Base-by-base conservation (phyloP, 1,140 invertebrate genomes). In the Lepidurus couesii region DNA sequence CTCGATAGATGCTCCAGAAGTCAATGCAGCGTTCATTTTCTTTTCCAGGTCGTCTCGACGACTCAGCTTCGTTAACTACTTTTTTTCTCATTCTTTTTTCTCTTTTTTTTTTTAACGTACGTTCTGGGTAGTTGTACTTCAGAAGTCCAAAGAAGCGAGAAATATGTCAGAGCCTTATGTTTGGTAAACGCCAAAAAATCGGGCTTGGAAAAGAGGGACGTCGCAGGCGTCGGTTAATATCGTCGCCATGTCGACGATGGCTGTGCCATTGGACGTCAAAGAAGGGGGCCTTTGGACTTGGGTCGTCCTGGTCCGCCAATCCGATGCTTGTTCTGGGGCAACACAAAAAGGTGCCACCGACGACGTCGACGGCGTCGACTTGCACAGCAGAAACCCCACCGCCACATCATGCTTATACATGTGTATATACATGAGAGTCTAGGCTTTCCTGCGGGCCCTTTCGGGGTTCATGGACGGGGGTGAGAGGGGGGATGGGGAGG, bases 151-250 rank as follows among this genome's bases (percentile, higher is more conserved):
- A 65, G 53, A 65, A 65, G 53, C 53, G 53, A 65, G 53, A 65
- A 65, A 65, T 65, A 65, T 65, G 53, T 65, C 53, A 65, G 53
- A 65, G 53, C 53, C 53, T 65, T 65, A 65, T 65, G 53, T 65
- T 65, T 65, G 53, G 21, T 65, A 65, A 65, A 65, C 53, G 53
- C n/a, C 53, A 65, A 65, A 65, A 65, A 13, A 65, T 65, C 21
- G 53, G 53, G 53, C 21, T 65, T 21, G 53, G 53, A 13, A 34
- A 65, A 65, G 8, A 65, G 53, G 53, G 53, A 65, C 53, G 53
- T 65, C 53, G 53, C 53, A 65, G 53, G 53, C 53, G 53, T 65
- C 53, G 53, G 34, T 34, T 34, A 34, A 34, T 65, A 9, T 13
- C 16, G 16, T 65, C 16, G 53, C 53, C 53, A n/a, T 21, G 53